Percentiles rank a stretch among this genome's conserved stretches.
These are phyloP conservation scores for Pachliopta kotzebuea DNA, from an alignment of 2,888 invertebrate species.

Conservation along the genomic window DNA sequence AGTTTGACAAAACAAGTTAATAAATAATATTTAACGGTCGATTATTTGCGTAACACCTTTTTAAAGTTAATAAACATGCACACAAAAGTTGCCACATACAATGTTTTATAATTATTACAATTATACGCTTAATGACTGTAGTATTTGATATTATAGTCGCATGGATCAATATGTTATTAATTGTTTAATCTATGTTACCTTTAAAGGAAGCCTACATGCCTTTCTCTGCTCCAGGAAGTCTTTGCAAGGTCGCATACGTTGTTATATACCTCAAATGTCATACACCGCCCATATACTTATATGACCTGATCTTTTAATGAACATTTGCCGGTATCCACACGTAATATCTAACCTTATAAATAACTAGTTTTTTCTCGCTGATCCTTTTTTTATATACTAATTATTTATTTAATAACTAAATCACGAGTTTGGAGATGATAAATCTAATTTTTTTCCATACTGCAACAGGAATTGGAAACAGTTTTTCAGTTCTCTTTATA, in stretches of 20 bases:
- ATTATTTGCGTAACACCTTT: constrained; percentile 22
- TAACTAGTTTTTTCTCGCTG: neutral
- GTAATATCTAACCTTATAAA: constrained; percentile 13
- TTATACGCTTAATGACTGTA: constrained; percentile 4
- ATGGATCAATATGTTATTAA: neutral
- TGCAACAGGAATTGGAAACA: no score
- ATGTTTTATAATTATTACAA: neutral
- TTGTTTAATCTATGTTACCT: constrained; percentile 16
- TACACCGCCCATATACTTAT: constrained; percentile 20
- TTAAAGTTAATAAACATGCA: neutral
- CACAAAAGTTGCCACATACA: neutral
- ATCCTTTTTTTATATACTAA: no score
- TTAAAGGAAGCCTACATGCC: constrained; percentile 30
- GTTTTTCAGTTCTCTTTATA: no score
- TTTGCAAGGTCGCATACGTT: constrained; percentile 34
- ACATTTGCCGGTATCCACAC: constrained; percentile 10
- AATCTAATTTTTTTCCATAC: no score
- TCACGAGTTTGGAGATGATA: no score
- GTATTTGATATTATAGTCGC: constrained; percentile 3
- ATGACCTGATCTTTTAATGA: constrained; percentile 20
- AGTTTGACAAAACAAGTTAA: constrained; percentile 14
- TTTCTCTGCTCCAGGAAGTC: constrained; percentile 40
- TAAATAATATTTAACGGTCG: constrained; percentile 9
- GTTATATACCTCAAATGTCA: constrained; percentile 32
- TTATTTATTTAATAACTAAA: no score